Conservation (phyloP, 2,797 vertebrate species). For the Crenuchus spilurus region DNA sequence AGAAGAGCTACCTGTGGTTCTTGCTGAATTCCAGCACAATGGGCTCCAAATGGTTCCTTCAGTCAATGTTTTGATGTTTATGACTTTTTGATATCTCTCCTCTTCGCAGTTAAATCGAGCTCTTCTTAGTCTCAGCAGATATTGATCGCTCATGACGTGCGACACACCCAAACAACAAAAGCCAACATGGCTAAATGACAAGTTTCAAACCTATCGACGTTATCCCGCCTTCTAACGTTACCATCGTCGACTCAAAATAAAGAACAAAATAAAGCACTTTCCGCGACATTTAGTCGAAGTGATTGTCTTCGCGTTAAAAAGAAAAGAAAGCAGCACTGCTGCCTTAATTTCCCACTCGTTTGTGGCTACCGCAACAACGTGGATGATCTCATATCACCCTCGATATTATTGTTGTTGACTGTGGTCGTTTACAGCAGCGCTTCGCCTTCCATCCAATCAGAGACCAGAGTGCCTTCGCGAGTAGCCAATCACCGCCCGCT, state of each 20-base stretch:
- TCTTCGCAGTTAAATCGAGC: conserved; percentile 19
- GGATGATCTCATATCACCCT: conserved; percentile 54
- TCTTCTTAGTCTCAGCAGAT: conserved; percentile 42
- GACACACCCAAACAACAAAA: conserved; percentile 60
- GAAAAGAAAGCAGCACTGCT: not conserved
- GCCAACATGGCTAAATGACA: conserved; percentile 37
- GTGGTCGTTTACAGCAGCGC: conserved; percentile 38
- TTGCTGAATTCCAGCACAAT: conserved; percentile 46
- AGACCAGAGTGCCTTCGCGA: not conserved
- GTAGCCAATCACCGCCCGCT: conserved; percentile 52
- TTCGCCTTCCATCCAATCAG: conserved; percentile 52
- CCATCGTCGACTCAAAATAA: conserved; percentile 29
- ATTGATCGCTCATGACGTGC: conserved; percentile 54
- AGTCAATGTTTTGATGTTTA: conserved; percentile 13
- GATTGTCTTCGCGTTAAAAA: conserved; percentile 56
- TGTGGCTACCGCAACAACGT: conserved; percentile 25
- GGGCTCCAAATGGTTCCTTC: conserved; percentile 13
- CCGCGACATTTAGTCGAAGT: conserved; percentile 49
- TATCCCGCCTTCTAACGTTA: not conserved
- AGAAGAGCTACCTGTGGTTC: conserved; percentile 40
- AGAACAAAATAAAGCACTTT: conserved; percentile 8
- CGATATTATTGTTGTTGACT: conserved; percentile 60
- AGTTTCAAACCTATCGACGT: conserved; percentile 24
- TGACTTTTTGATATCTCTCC: conserved; percentile 21
- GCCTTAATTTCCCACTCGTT: conserved; percentile 10